These are phyloP conservation scores for Bucco capensis DNA, from an alignment of 2,113 vertebrate genomes.

Conservation along the genomic window DNA sequence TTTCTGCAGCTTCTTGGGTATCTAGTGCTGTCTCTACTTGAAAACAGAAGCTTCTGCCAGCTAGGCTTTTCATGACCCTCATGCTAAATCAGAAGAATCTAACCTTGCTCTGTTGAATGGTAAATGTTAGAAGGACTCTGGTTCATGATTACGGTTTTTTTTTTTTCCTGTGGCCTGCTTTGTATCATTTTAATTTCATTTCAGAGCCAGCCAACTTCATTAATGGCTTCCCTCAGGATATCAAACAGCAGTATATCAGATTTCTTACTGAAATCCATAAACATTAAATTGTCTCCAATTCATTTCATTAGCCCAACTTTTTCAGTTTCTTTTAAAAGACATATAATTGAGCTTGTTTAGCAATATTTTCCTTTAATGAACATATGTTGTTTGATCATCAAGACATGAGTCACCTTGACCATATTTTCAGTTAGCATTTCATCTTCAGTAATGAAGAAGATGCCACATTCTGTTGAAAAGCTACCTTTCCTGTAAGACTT, in stretches of 20 bases:
- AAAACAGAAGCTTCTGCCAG: background rate
- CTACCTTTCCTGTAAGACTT: background rate
- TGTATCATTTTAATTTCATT: slow-evolving; percentile 22
- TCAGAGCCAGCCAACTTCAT: slow-evolving; percentile 20
- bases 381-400: background rate
- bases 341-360: background rate
- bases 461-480: background rate
- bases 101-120: background rate
- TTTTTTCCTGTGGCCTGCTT: background rate
- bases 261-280: slow-evolving; percentile 28
- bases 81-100: background rate
- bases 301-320: background rate
- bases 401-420: background rate
- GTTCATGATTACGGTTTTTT: background rate
- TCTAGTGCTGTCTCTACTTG: background rate
- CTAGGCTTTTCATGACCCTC: background rate
- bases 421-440: slow-evolving; percentile 17
- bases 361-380: slow-evolving; percentile 10
- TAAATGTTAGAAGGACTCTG: background rate
- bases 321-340: background rate
- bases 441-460: background rate
- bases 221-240: slow-evolving; percentile 11
- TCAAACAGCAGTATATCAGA: background rate
- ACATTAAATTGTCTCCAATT: background rate
- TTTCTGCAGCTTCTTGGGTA: background rate